A percentile compares a stretch with the other conserved stretches of the same genome.
Conservation (phyloP, 1,140 invertebrate species). For the Lethrus apterus region DNA sequence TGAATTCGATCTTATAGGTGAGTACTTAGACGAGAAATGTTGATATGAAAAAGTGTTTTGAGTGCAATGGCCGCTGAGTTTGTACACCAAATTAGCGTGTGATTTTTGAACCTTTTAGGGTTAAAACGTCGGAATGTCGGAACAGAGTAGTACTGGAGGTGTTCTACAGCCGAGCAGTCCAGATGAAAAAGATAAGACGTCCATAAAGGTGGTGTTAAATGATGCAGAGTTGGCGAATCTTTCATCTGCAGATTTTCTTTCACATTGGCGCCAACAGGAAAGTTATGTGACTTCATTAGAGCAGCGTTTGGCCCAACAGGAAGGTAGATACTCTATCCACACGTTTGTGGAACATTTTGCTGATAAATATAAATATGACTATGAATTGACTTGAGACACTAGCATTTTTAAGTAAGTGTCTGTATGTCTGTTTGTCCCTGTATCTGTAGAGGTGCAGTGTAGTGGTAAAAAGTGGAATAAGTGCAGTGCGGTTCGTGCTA, state of each 20-base stretch:
- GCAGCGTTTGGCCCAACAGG: slow-evolving; percentile 34
- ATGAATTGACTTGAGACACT: slow-evolving; percentile 19
- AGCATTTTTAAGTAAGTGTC: slow-evolving; percentile 9
- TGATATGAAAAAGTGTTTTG: slow-evolving; percentile 6
- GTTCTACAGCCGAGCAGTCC: slow-evolving; percentile 27
- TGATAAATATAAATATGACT: slow-evolving; percentile 15
- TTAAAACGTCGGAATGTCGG: slow-evolving; percentile 25
- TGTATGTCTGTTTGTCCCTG: slow-evolving; percentile 21
- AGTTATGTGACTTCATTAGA: slow-evolving; percentile 34
- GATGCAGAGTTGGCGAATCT: slow-evolving; percentile 32
- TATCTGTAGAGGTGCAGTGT: slow-evolving; percentile 36
- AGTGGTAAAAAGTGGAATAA: slow-evolving; percentile 14
- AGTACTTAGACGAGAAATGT: slow-evolving; percentile 8
- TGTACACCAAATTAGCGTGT: not conserved
- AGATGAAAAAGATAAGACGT: slow-evolving; percentile 27
- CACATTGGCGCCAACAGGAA: slow-evolving; percentile 38
- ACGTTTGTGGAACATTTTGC: slow-evolving; percentile 20
- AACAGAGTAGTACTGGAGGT: slow-evolving; percentile 21
- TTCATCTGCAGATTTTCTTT: slow-evolving; percentile 30
- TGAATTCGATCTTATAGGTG: too few species aligned
- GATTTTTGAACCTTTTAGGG: slow-evolving; percentile 4
- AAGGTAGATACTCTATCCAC: slow-evolving; percentile 34
- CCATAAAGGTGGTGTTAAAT: slow-evolving; percentile 28
- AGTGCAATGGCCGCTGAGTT: slow-evolving; percentile 10
- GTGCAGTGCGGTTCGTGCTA: slow-evolving; percentile 27